These are phyloP conservation scores for Diorhabda carinulata DNA, from an alignment of 1,140 invertebrate genomes.

Conservation along the genomic window DNA sequence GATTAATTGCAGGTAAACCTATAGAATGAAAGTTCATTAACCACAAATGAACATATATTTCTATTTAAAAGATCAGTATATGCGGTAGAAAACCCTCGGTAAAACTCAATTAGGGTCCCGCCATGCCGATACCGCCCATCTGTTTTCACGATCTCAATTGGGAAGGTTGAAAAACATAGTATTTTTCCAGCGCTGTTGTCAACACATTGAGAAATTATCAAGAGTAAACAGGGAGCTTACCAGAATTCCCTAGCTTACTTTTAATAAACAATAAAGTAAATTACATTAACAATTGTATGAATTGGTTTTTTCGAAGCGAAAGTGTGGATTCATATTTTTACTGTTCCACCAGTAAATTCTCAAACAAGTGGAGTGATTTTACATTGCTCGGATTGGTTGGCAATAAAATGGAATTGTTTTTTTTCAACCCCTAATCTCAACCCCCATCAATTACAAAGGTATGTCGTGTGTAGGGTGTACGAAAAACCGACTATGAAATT, in stretches of 20 bases:
- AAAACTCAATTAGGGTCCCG: neutral
- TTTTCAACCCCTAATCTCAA: too few relatives aligned
- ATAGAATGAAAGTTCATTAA: constrained; percentile 3
- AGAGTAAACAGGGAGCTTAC: neutral
- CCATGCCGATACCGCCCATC: neutral
- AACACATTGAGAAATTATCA: neutral
- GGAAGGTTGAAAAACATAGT: neutral
- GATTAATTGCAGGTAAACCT: neutral
- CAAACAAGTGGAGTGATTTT: too few relatives aligned
- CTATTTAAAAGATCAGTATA: constrained; percentile 1
- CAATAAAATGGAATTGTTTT: too few relatives aligned
- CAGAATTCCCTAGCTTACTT: neutral
- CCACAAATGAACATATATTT: neutral
- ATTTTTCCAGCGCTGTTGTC: neutral
- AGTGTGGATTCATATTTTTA: too few relatives aligned
- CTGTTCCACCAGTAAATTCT: too few relatives aligned
- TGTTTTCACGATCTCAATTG: constrained; percentile 2
- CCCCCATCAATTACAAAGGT: too few relatives aligned
- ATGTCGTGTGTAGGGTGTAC: too few relatives aligned
- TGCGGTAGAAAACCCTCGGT: neutral
- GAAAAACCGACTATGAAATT: too few relatives aligned
- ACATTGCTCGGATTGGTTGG: too few relatives aligned
- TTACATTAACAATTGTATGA: too few relatives aligned
- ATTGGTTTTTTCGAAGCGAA: too few relatives aligned
- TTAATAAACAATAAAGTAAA: too few relatives aligned